phyloP scores from a whole-genome alignment of 2,888 invertebrate genomes.

The Metacarcinus magister region DNA sequence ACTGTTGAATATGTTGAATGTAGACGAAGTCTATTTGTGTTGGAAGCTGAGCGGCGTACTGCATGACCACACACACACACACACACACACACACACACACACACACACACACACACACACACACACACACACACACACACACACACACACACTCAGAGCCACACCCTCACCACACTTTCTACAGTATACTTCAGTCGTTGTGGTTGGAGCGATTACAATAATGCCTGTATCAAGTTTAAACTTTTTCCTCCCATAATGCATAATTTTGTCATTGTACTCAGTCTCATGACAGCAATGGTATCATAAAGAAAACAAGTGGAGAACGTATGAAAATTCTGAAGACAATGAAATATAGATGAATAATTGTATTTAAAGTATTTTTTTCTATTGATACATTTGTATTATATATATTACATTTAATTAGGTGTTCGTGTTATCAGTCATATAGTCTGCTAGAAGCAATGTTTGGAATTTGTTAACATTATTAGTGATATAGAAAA shows the following conservation, averaged over 20 bases:
- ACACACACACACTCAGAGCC: background rate
- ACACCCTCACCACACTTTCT: background rate
- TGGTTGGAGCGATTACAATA: background rate
- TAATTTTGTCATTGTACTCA: background rate
- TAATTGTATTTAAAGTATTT: background rate
- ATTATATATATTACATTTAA: background rate
- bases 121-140: background rate
- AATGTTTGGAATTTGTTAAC: background rate
- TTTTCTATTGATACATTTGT: background rate
- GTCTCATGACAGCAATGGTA: background rate
- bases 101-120: background rate
- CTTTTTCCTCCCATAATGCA: background rate
- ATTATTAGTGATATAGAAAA: background rate
- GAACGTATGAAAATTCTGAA: background rate
- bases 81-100: conserved; percentile 14
- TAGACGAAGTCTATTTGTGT: background rate
- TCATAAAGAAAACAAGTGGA: background rate
- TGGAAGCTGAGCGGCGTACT: background rate
- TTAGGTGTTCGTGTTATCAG: background rate
- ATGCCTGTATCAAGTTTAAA: background rate
- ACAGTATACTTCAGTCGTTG: background rate
- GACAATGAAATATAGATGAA: background rate
- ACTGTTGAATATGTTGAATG: background rate
- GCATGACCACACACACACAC: background rate
- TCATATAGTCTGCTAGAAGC: background rate